Percentiles rank a stretch among this genome's conserved stretches.
These are phyloP conservation scores for Solenopsis fugax DNA, from an alignment of 1,140 invertebrate genomes.

Conservation along the genomic window DNA sequence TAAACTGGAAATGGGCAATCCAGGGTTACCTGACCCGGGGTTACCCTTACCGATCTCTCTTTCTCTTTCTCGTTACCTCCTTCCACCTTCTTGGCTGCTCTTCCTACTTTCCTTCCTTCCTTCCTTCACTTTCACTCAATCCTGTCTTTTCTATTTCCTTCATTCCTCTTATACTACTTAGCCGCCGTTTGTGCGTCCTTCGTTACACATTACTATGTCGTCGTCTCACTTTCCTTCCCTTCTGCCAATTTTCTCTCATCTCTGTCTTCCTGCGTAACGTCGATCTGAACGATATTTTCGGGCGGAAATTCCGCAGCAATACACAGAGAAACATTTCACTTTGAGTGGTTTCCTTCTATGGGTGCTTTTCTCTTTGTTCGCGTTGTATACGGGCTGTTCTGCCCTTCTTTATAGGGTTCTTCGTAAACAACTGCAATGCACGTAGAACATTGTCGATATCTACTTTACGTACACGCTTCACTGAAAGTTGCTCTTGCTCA, in stretches of 20 bases:
- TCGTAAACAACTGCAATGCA: conserved; percentile 53
- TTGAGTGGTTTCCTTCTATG: conserved; percentile 64
- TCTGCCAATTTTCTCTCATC: conserved; percentile 27
- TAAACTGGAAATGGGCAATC: conserved; percentile 82
- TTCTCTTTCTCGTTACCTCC: conserved; percentile 45
- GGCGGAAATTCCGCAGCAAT: conserved; percentile 70
- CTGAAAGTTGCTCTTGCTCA: conserved; percentile 37
- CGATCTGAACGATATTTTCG: conserved; percentile 77
- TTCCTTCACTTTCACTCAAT: conserved; percentile 54
- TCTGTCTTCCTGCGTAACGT: conserved; percentile 32
- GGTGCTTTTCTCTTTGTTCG: conserved; percentile 22
- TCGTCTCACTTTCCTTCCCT: conserved; percentile 1
- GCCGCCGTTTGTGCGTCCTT: neutral
- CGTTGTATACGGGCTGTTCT: neutral
- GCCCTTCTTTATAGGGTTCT: conserved; percentile 38
- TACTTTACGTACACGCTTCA: conserved; percentile 40
- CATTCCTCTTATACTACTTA: conserved; percentile 2
- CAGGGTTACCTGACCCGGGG: conserved; percentile 73
- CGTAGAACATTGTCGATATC: conserved; percentile 55
- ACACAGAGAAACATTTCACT: conserved; percentile 72
- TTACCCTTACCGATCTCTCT: conserved; percentile 51
- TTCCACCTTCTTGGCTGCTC: conserved; percentile 32
- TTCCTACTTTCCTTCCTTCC: neutral
- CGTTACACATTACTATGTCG: neutral
- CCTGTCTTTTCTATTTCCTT: neutral